Evolutionary conservation across 2,113 vertebrate genomes (phyloP), one percentile per base, ranked within the genome.

Genomic region (Istiophorus platypterus): DNA sequence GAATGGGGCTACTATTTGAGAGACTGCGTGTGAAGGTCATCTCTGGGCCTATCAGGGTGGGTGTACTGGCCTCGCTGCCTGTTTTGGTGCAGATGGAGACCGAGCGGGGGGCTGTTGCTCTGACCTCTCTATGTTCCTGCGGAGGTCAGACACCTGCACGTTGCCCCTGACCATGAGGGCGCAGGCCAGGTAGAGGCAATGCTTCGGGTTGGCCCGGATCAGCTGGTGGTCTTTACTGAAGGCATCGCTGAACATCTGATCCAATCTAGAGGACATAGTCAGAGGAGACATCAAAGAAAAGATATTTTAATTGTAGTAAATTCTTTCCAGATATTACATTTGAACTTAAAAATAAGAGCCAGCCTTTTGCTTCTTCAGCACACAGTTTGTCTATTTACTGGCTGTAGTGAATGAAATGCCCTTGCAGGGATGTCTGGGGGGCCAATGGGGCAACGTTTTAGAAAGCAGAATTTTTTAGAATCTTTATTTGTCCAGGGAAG

Each of bases 191-290:
- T 98, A 99, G 27, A 99, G 94, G 81, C 92, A 96, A 29, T 94
- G 97, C 81, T 95, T 97, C 7, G 97, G 98, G 86, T 99, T 96
- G 2, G 97, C 96, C 77, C 74, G 95, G 90, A 99, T 96, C 29
- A 99, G 92, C 67, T 99, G 98, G 89, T 99, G 96, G 76, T 97
- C 96, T 94, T 97, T 99, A 64, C 96, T 98, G 91, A 99, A 99
- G 11, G 97, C 97, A 80, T 99, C 97, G 59, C 96, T 97, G 94
- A 99, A 99, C 97, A 99, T 98, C 89, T 99, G 98, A 93, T 99
- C 97, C 95, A 99, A 82, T 71, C 98, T 99, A 17, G 12, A 82
- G 31, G 13, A 1, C 9, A 77, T 6, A 37, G 59, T 14, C 3
- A 77, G 83, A 67, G 34, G 15, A 85, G 3, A 56, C 9, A 72